These are phyloP conservation scores for Bugula neritina DNA, from an alignment of 2,888 invertebrate species.

Conservation along the genomic window DNA sequence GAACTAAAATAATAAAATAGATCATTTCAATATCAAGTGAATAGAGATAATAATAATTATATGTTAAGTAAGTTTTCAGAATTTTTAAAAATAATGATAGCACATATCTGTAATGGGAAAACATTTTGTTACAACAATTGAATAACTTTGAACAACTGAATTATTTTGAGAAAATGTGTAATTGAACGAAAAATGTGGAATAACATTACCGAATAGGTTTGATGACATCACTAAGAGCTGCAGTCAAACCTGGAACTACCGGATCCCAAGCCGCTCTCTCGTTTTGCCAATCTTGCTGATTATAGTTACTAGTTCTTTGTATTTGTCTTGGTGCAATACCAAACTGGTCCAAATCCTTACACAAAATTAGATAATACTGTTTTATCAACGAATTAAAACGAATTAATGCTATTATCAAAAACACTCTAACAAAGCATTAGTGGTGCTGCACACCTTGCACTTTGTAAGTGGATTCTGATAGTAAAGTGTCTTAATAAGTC, in stretches of 20 bases:
- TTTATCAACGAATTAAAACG: no score
- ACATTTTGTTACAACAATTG: no score
- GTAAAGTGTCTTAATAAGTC: neutral
- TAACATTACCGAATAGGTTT: slow-evolving; percentile 60
- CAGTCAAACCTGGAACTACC: slow-evolving; percentile 29
- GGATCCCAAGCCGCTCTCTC: slow-evolving; percentile 29
- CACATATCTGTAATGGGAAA: no score
- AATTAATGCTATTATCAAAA: no score
- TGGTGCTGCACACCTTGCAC: no score
- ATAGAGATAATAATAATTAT: no score
- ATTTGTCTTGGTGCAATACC: slow-evolving; percentile 88
- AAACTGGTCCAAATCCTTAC: slow-evolving; percentile 78
- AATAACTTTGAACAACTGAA: no score
- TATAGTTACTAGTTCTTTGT: slow-evolving; percentile 72
- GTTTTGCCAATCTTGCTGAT: slow-evolving; percentile 38
- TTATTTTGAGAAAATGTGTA: neutral
- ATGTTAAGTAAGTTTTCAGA: no score
- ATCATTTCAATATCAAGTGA: no score
- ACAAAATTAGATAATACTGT: neutral
- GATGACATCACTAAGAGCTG: slow-evolving; percentile 54
- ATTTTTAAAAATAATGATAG: slow-evolving; percentile 6
- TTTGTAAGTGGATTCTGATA: no score
- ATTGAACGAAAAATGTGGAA: neutral
- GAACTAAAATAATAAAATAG: slow-evolving; percentile 3
- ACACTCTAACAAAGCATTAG: no score